Conservation (phyloP, 64 coral and sea anemone genomes). For the Orbicella faveolata region DNA sequence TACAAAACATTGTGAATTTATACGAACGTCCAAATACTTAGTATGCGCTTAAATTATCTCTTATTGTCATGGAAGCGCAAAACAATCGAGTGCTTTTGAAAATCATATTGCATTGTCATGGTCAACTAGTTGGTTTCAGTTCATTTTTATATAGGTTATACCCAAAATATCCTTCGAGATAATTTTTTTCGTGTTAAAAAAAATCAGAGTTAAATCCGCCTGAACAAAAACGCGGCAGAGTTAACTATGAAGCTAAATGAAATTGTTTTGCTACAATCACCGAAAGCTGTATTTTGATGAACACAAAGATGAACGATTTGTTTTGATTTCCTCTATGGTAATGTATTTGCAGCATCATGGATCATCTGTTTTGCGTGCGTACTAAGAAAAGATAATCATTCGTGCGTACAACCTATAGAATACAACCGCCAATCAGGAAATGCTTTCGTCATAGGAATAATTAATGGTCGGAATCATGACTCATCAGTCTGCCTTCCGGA, state of each 20-base stretch:
- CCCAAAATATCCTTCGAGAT: too few relatives aligned
- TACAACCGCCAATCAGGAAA: background rate
- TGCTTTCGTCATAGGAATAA: background rate
- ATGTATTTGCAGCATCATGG: background rate
- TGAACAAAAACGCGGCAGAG: too few relatives aligned
- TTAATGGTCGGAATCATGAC: too few relatives aligned
- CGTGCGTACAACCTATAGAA: too few relatives aligned
- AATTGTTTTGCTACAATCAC: too few relatives aligned
- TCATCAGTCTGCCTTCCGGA: too few relatives aligned
- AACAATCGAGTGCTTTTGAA: background rate
- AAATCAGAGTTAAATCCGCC: too few relatives aligned
- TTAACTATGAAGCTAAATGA: too few relatives aligned
- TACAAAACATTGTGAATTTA: background rate
- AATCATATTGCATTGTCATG: background rate
- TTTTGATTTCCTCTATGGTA: background rate
- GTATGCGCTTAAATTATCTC: background rate
- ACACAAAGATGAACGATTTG: background rate
- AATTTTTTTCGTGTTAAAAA: too few relatives aligned
- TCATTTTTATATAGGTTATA: background rate
- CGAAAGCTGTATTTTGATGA: too few relatives aligned
- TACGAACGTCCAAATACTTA: background rate
- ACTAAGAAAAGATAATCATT: background rate
- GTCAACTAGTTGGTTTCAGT: background rate
- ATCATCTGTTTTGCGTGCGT: background rate
- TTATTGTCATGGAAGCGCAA: background rate